These are phyloP conservation scores for Pachycephala philippinensis DNA, from an alignment of 2,113 vertebrate genomes.

Conservation along the genomic window DNA sequence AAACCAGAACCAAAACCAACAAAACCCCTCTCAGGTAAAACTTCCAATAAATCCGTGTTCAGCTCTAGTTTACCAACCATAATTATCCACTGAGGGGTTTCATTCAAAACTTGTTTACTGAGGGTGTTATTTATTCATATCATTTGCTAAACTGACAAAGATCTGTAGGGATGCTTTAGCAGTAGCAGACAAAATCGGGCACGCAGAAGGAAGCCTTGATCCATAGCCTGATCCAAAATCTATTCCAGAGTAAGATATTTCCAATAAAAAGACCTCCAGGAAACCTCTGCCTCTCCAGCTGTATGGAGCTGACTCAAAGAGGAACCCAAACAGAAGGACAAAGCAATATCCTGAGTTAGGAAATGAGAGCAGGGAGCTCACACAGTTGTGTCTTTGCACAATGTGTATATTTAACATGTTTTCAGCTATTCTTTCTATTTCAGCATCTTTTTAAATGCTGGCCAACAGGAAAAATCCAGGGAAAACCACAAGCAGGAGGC, in stretches of 20 bases:
- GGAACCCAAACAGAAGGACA: background rate
- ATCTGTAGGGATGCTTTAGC: background rate
- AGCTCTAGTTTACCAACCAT: background rate
- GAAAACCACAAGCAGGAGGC: background rate
- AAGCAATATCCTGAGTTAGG: background rate
- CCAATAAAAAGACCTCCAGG: background rate
- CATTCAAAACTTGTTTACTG: background rate
- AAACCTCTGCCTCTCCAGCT: background rate
- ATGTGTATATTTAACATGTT: accelerated
- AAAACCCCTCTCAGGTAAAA: background rate
- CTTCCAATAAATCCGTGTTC: background rate
- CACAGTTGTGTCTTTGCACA: background rate
- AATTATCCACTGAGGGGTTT: background rate
- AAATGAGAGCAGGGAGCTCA: background rate
- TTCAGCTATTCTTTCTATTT: background rate
- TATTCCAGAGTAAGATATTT: background rate
- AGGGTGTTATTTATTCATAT: background rate
- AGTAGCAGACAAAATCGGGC: background rate
- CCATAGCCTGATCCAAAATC: background rate
- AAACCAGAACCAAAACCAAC: background rate
- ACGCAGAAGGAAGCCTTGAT: background rate
- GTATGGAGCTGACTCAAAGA: background rate
- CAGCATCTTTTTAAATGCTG: background rate
- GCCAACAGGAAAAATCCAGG: background rate
- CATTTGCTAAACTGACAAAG: background rate